Base-by-base conservation (phyloP, 2,888 invertebrate species). In the Allophyes oxyacanthae region DNA sequence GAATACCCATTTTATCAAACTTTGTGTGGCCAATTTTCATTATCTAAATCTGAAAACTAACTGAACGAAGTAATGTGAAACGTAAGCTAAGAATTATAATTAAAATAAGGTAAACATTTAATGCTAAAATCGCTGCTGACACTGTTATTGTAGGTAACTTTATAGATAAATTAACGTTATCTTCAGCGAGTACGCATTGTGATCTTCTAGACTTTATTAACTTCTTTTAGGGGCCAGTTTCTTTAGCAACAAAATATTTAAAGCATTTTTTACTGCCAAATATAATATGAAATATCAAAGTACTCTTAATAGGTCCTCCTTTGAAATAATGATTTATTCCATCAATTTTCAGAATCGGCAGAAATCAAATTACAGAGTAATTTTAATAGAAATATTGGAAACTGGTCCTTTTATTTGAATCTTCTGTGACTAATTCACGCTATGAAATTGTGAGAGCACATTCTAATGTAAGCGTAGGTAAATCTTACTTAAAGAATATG, bases 171-270 rank as follows among this genome's bases (percentile, higher is more conserved):
- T n/a, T 55, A 54, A 37, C 2, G 4, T 37, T 13, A 80, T 82
- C 75, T 84, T 80, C 82, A 85, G 88, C 85, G 85, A 90, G 84
- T 87, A 86, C 78, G 85, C 89, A 88, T 86, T 92, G 92, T 92
- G 91, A 92, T 92, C 90, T 91, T 90, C 84, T 91, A 92, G 89
- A 71, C 66, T 72, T 85, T 77, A 78, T 78, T 64, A 46, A 53
- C 48, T 64, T 78, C 72, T 74, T 77, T 78, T 78, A 68, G 75
- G 78, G 82, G 74, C 79, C 83, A 78, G 80, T 84, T 69, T 61
- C 56, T 44, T 69, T 75, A 25, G 44, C 28, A 40, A 33, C 10
- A 14, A 46, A 36, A 28, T 33, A 38, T 34, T 13, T 36, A 38
- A 60, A 58, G 9, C 11, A 1, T 15, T 8, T 41, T 48, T 14